phyloP scores from a whole-genome alignment of 2,888 invertebrate genomes.

The Pachymerium ferrugineum region DNA sequence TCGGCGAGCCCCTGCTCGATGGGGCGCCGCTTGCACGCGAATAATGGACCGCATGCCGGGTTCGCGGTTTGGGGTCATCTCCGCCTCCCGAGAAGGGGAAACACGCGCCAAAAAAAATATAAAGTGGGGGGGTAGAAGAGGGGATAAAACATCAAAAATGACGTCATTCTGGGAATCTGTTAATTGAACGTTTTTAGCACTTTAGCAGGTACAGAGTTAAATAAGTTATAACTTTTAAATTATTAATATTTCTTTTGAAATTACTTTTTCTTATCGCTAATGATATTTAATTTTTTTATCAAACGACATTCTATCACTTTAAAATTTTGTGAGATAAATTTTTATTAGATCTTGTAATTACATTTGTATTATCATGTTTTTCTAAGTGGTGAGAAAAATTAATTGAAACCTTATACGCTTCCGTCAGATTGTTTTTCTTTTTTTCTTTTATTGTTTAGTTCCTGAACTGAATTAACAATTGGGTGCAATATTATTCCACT shows the following conservation, averaged over 20 bases:
- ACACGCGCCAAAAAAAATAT: constrained; percentile 8
- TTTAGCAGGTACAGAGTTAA: too few relatives aligned
- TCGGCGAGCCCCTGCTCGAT: constrained; percentile 7
- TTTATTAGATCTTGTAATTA: background rate
- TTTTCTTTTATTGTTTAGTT: background rate
- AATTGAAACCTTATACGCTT: background rate
- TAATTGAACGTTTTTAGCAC: background rate
- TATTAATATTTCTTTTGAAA: too few relatives aligned
- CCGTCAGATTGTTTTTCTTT: background rate
- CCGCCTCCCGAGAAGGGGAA: constrained; percentile 5
- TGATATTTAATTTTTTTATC: constrained; percentile 9
- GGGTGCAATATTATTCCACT: too few relatives aligned
- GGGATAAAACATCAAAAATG: background rate
- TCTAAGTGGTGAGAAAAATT: too few relatives aligned
- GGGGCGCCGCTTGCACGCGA: constrained; percentile 15
- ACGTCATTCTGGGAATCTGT: background rate
- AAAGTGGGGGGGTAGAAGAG: background rate
- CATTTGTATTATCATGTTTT: too few relatives aligned
- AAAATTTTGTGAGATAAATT: too few relatives aligned
- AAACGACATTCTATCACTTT: background rate
- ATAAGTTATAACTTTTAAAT: too few relatives aligned
- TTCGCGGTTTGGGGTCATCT: constrained; percentile 8
- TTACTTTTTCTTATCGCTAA: background rate
- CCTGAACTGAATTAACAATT: too few relatives aligned
- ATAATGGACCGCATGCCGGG: constrained; percentile 8